These are phyloP conservation scores for Drosophila ogumai DNA, from an alignment of 1,140 invertebrate genomes.

Conservation along the genomic window DNA sequence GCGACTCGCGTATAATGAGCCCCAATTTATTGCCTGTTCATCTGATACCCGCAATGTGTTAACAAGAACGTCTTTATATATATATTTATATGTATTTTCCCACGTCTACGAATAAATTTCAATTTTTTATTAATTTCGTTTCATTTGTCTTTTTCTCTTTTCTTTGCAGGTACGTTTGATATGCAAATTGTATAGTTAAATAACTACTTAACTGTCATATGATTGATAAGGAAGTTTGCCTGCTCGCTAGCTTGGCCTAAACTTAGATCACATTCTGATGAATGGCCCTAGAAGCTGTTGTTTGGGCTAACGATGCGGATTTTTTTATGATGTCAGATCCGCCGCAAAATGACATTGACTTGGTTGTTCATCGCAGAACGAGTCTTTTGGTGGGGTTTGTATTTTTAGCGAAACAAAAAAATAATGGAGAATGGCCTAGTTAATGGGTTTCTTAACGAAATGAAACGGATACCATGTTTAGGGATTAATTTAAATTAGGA, in stretches of 20 bases:
- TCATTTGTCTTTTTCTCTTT: slow-evolving; percentile 33
- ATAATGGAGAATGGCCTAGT: slow-evolving; percentile 10
- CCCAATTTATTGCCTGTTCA: slow-evolving; percentile 52
- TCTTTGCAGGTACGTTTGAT: slow-evolving; percentile 61
- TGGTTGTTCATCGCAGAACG: slow-evolving; percentile 18
- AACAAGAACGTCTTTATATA: slow-evolving; percentile 41
- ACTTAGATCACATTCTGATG: slow-evolving; percentile 44
- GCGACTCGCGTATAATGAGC: slow-evolving; percentile 21
- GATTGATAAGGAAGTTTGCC: slow-evolving; percentile 75
- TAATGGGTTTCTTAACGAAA: neutral
- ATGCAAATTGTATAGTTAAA: slow-evolving; percentile 53
- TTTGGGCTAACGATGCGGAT: slow-evolving; percentile 9
- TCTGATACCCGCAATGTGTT: slow-evolving; percentile 47
- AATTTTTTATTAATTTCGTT: slow-evolving; percentile 56
- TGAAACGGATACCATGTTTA: neutral
- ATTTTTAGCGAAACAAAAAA: neutral
- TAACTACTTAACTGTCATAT: slow-evolving; percentile 43
- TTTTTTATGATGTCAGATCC: slow-evolving; percentile 38
- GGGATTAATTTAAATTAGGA: neutral
- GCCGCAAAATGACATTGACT: slow-evolving; percentile 22
- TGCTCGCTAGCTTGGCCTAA: neutral
- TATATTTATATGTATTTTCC: slow-evolving; percentile 37
- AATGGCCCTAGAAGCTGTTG: slow-evolving; percentile 39
- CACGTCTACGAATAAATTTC: slow-evolving; percentile 50
- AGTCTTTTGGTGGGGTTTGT: slow-evolving; percentile 23